Base-by-base conservation (phyloP, 1,140 invertebrate species). In the Hormaphis cornu region DNA sequence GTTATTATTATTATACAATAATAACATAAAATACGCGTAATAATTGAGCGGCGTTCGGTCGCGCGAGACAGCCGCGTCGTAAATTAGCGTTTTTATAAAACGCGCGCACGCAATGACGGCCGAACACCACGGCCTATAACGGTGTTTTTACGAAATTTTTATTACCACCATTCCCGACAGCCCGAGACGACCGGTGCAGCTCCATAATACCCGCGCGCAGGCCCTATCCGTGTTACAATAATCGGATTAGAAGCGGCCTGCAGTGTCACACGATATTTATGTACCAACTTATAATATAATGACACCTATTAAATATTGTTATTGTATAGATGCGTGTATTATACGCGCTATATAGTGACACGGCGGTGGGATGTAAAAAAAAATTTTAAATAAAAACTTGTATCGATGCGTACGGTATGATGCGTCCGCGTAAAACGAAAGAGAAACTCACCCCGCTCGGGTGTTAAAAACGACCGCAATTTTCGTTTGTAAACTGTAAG, bases 401-500 rank as follows among this genome's bases (percentile, higher is more conserved):
- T n/a, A n/a, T n/a, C n/a, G n/a, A n/a, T n/a, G n/a, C n/a, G n/a
- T n/a, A n/a, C n/a, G n/a, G n/a, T n/a, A n/a, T n/a, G n/a, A 50
- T 28, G n/a, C 16, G 50, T 52, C 24, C 50, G n/a, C 40, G n/a
- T 42, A 42, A 42, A 42, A 42, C 40, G 40, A n/a, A n/a, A 42
- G n/a, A 42, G 40, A 16, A 33, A 42, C 4, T n/a, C 6, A n/a
- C n/a, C 30, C 0, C 16, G n/a, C 40, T 42, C 26, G 16, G 52
- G 53, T 37, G 53, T 56, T 56, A 56, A 56, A 56, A 56, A 56
- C 53, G 20, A 56, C 53, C n/a, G 37, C 35, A 37, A 56, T n/a
- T n/a, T 54, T 30, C 1, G 52, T 53, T 28, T 28, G 33, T 54
- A 54, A 54, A 42, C n/a, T 40, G n/a, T n/a, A n/a, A 40, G 5